Conservation (phyloP, 2,113 vertebrate genomes). For the Megaceryle maxima region DNA sequence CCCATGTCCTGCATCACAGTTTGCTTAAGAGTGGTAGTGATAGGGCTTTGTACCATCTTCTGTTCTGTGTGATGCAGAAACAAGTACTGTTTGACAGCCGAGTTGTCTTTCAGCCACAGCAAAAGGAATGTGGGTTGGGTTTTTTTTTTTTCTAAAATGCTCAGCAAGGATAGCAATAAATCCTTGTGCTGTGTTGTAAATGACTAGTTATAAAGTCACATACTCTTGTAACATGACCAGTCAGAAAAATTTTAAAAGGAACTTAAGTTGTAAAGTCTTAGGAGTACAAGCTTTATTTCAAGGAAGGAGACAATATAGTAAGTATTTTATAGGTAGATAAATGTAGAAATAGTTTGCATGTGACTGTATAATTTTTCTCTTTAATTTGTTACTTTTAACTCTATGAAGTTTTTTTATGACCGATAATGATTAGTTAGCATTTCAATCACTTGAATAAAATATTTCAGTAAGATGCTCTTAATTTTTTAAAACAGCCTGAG, state of each 20-base stretch:
- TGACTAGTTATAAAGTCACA: neutral
- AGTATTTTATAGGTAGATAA: neutral
- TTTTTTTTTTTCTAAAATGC: neutral
- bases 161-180: neutral
- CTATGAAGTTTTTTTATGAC: neutral
- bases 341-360: neutral
- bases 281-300: neutral
- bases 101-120: neutral
- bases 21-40: neutral
- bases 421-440: neutral
- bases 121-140: neutral
- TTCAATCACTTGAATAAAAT: neutral
- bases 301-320: neutral
- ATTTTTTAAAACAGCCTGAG: neutral
- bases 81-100: fast-evolving
- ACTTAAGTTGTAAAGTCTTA: neutral
- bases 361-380: neutral
- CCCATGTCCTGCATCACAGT: neutral
- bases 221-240: neutral
- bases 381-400: neutral
- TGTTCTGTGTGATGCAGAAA: neutral
- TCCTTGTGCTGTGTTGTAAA: neutral
- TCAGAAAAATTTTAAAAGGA: neutral
- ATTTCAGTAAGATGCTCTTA: neutral
- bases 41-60: neutral